Base-by-base conservation (phyloP, 1,140 invertebrate genomes). In the Gonatopus flavifemur region DNA sequence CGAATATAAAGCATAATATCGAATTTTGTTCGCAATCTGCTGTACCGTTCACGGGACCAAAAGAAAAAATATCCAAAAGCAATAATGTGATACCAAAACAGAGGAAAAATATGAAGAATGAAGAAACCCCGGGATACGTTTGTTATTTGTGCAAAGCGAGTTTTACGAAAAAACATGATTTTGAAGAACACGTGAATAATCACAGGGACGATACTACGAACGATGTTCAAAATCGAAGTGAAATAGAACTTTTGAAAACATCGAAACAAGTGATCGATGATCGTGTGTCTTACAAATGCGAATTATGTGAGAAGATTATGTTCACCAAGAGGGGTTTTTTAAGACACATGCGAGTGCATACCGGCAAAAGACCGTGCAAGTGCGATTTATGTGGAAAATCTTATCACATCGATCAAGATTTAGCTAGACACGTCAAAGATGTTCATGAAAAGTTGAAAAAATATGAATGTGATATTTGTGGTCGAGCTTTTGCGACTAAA, bases 401-500 rank as follows among this genome's bases (percentile, higher is more conserved):
- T 0, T 60, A 59, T 13, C 40, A 55, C 3, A 59, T 52, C 13
- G 52, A 57, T 3, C 52, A 59, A 12, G 59, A 62, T 15, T 25
- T 49, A 4, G 43, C 62, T 2, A 44, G 46, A 28, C 52, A 56
- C 15, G 16, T 66, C 19, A 40, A 56, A 31, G 56, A 61, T n/a
- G 57, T 60, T 13, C 58, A 61, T 31, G 52, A 55, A 1, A 73
- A 73, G 3, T 42, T 77, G 0, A 80, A 78, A 40, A 74, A 77
- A 13, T 77, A 70, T 44, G 37, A 55, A 0, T 81, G 80, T 45
- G 74, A 76, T 8, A 59, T 75, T 12, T 77, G 74, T 30, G 67
- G 61, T 1, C 67, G 70, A 20, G 67, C 57, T 13, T 81, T 81
- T 32, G 72, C 74, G 0, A 72, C 66, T 15, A 85, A 86, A 59